Evolutionary conservation across 30 jellyfish, hydroid and myxozoan species (phyloP), one percentile per base, ranked within the genome.

Genomic region (Phacellophora camtschatica): DNA sequence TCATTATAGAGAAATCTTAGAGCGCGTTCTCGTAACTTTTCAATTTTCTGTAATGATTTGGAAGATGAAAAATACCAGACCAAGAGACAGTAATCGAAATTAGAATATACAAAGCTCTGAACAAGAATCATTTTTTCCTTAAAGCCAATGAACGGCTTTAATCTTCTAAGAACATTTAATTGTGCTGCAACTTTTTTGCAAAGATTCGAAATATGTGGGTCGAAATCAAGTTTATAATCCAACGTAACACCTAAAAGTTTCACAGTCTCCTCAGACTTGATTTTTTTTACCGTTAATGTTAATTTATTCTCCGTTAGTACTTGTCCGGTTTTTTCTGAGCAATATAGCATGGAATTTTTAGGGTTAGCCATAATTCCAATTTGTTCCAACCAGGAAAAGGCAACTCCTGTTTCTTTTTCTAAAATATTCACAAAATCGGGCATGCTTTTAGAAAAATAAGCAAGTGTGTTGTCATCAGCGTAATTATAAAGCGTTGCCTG

Each of bases 311-410:
- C 78, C 85, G 39, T 82, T 61, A 29, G 82, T 68, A 46, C 54
- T 42, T 43, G 86, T 67, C 55, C 34, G 62, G 23, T 57, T 58
- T 54, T 66, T 58, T 15, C 29, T 27, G 37, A 74, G 62, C 71
- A 22, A 20, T 27, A 30, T 24, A 81, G 63, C 29, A 67, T 86
- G 61, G 69, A 82, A 67, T 66, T 68, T 54, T 66, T 72, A 46
- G 94, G 94, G 39, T 82, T 82, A 10, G 86, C 86, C 48, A 82
- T 66, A 71, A 82, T 82, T 50, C 69, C 74, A 61, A 67, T 82
- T 49, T 51, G 63, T 42, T 53, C 34, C 5, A 71, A 42, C 82
- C 82, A 68, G 0, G 63, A n/a, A 20, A 36, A 42, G 18, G 66
- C 36, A 68, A 68, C 49, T 18, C 64, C 64, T 19, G 69, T 23